These are phyloP conservation scores for Lacanobia wlatinum DNA, from an alignment of 2,888 invertebrate genomes.

Conservation along the genomic window DNA sequence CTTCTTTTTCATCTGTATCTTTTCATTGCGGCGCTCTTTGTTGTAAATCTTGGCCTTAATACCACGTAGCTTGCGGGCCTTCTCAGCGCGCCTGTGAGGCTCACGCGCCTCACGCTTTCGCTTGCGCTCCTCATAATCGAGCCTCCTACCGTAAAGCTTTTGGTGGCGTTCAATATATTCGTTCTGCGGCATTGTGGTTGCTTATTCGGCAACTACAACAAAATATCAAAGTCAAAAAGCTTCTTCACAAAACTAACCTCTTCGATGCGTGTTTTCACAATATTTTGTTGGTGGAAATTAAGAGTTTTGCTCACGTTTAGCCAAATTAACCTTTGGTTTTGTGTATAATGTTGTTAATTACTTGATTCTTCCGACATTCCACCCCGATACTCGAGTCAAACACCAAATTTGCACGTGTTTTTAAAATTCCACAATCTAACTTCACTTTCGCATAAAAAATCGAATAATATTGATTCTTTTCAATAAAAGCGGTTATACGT, in stretches of 20 bases:
- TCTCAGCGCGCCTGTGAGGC: conserved; percentile 97
- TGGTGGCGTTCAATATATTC: conserved; percentile 99
- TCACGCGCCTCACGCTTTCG: conserved; percentile 98
- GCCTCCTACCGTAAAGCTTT: conserved; percentile 98
- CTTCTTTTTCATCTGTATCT: conserved; percentile 99
- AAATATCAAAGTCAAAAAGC: conserved; percentile 80
- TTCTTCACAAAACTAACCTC: conserved; percentile 59
- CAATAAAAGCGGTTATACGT: conserved; percentile 24
- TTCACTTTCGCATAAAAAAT: conserved; percentile 25
- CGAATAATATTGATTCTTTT: background rate
- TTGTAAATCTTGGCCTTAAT: conserved; percentile 99
- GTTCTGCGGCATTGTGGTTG: conserved; percentile 98
- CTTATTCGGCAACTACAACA: conserved; percentile 90
- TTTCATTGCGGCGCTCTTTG: conserved; percentile 98
- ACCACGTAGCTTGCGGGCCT: conserved; percentile 97
- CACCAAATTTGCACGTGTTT: conserved; percentile 60
- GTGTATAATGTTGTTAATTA: conserved; percentile 1
- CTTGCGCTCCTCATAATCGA: conserved; percentile 99
- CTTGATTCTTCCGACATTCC: conserved; percentile 34
- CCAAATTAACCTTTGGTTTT: background rate
- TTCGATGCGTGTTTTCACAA: conserved; percentile 42
- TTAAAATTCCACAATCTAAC: conserved; percentile 18
- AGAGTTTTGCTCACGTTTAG: conserved; percentile 1
- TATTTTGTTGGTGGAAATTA: conserved; percentile 1
- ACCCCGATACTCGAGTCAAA: conserved; percentile 29